Base-by-base conservation (phyloP, 1,140 invertebrate species). In the Brachionus calyciflorus region DNA sequence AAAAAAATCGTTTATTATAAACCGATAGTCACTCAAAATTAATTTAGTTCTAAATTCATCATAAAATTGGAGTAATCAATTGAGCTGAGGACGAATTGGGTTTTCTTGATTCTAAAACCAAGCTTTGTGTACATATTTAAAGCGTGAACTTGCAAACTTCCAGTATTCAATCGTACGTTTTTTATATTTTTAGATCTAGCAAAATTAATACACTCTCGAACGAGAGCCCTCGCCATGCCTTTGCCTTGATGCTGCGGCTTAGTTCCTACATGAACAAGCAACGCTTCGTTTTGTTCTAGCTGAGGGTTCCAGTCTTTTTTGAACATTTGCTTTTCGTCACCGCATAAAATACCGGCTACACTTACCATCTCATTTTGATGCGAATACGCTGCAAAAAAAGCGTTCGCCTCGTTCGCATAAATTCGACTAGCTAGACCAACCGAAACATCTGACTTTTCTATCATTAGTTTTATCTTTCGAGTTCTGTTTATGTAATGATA, bases 61-160 rank as follows among this genome's bases (percentile, higher is more conserved):
- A n/a, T n/a, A n/a, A n/a, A n/a, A n/a, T n/a, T n/a, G n/a, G n/a
- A n/a, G n/a, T n/a, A n/a, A n/a, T n/a, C n/a, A n/a, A n/a, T n/a
- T n/a, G n/a, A n/a, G n/a, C n/a, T n/a, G n/a, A n/a, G n/a, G n/a
- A n/a, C n/a, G n/a, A n/a, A n/a, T n/a, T n/a, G n/a, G n/a, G n/a
- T n/a, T n/a, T n/a, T n/a, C n/a, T n/a, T n/a, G n/a, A n/a, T 37
- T 60, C 37, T 60, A 30, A 60, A 60, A 2, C 55, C 55, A 33
- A 60, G 37, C 17, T 60, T 60, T 60, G 33, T 60, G 30, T 60
- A 60, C 26, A 60, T 37, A 60, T 28, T 6, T 33, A 33, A 60
- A 6, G 55, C 55, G 19, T 26, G 28, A 33, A 40, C 12, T 37
- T 60, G 55, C 37, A 33, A 33, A 19, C 37, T 60, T 17, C 28